These are phyloP conservation scores for Pygmarrhopalites habei DNA, from an alignment of 1,140 invertebrate genomes.

Conservation along the genomic window DNA sequence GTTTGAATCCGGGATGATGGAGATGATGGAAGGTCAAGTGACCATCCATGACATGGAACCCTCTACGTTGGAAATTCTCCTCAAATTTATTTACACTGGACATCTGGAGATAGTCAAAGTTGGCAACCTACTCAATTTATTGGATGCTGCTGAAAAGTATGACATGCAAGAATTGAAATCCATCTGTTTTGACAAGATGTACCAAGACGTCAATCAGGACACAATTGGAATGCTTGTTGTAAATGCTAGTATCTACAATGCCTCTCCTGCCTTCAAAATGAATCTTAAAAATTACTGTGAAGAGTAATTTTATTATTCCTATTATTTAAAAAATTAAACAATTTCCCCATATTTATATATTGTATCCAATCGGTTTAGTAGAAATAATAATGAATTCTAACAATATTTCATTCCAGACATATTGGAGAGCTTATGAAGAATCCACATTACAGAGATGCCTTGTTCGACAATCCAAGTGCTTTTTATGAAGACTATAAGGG, in stretches of 20 bases:
- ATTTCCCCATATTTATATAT: no score
- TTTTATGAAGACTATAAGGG: no score
- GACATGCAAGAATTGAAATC: conserved; percentile 11
- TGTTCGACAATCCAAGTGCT: no score
- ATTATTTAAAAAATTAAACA: no score
- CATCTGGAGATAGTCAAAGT: background rate
- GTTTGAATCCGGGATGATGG: conserved; percentile 13
- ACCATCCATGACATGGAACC: conserved; percentile 10
- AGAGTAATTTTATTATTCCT: no score
- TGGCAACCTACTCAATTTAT: background rate
- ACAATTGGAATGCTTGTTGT: conserved; percentile 10
- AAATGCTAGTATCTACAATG: conserved; percentile 3
- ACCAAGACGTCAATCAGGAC: conserved; percentile 9
- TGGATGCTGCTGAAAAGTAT: conserved; percentile 20
- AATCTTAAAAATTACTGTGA: no score
- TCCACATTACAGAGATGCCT: no score
- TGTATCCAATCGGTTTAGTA: no score
- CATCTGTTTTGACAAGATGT: conserved; percentile 8
- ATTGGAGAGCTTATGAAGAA: no score
- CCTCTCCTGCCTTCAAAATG: no score
- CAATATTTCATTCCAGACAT: no score
- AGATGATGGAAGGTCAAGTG: background rate
- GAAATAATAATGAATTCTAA: no score
- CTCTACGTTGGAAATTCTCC: conserved; percentile 9
- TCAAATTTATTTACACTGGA: conserved; percentile 18